Evolutionary conservation across 2,797 vertebrate species (phyloP).

Genomic region (Acanthurus tractus): DNA sequence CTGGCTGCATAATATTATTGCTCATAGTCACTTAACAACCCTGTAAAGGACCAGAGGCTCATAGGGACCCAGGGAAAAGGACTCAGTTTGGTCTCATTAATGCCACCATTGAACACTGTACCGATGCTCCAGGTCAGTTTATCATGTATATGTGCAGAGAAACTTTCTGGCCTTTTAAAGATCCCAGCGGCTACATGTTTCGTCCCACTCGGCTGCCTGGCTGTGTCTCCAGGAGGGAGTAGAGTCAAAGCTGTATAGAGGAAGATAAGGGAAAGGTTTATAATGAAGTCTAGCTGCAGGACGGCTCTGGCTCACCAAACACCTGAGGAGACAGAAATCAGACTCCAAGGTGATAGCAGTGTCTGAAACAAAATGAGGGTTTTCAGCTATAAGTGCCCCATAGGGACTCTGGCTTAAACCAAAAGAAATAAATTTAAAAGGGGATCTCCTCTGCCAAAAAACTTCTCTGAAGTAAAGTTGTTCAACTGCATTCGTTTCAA

Average conservation of each 20-base stretch:
- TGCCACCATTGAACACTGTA: not conserved
- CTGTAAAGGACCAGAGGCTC: conserved; percentile 3
- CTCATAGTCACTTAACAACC: conserved; percentile 1
- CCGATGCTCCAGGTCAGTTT: conserved; percentile 4
- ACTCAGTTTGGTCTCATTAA: conserved; percentile 10
- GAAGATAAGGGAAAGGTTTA: conserved; percentile 33
- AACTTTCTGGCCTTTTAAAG: conserved; percentile 6
- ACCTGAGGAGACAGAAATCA: conserved; percentile 28
- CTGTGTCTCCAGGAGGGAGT: conserved; percentile 13
- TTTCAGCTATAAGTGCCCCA: not conserved
- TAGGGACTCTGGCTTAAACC: not conserved
- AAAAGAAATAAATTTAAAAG: not conserved
- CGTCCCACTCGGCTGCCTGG: not conserved
- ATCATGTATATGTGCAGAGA: not conserved
- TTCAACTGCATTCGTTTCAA: not conserved
- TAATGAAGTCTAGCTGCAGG: conserved; percentile 19
- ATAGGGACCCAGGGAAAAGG: conserved; percentile 1
- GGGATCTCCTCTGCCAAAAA: too few species aligned
- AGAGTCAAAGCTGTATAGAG: conserved; percentile 29
- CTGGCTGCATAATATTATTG: conserved; percentile 19
- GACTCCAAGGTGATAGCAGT: not conserved
- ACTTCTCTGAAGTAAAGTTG: not conserved
- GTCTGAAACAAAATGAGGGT: not conserved
- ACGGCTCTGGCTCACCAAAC: conserved; percentile 18
- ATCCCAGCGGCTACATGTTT: not conserved